Conservation (phyloP, 2,113 vertebrate species). For the Myodes glareolus region DNA sequence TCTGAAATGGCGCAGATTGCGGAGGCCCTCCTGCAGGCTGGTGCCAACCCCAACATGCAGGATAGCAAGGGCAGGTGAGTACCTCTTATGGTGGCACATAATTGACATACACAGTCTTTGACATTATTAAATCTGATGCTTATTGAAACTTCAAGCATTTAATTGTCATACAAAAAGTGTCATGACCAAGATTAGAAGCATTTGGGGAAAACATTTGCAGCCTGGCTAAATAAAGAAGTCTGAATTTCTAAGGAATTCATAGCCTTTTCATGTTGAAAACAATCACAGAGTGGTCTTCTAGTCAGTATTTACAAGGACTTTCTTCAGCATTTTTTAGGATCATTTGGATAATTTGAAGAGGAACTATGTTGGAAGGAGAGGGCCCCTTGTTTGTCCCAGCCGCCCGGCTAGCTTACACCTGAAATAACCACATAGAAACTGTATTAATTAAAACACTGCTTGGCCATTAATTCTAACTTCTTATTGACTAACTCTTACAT, state of each 20-base stretch:
- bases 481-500: too few relatives aligned
- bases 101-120: neutral
- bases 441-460: too few relatives aligned
- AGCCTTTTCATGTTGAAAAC: neutral
- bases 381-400: too few relatives aligned
- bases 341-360: neutral
- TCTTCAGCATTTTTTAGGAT: neutral
- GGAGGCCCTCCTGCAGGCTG: slow-evolving; percentile 93
- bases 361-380: neutral
- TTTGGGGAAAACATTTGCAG: slow-evolving; percentile 6
- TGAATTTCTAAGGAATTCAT: neutral
- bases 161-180: neutral
- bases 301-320: neutral
- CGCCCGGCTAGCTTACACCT: too few relatives aligned
- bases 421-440: too few relatives aligned
- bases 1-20: slow-evolving; percentile 94
- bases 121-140: neutral
- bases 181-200: neutral
- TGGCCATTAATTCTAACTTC: too few relatives aligned
- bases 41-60: slow-evolving; percentile 98
- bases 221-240: neutral
- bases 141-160: neutral
- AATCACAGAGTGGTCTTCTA: neutral
- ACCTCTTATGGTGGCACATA: neutral
- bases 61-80: slow-evolving; percentile 94